Evolutionary conservation across 2,797 vertebrate genomes (phyloP).

Genomic region (Pseudochaenichthys georgianus): DNA sequence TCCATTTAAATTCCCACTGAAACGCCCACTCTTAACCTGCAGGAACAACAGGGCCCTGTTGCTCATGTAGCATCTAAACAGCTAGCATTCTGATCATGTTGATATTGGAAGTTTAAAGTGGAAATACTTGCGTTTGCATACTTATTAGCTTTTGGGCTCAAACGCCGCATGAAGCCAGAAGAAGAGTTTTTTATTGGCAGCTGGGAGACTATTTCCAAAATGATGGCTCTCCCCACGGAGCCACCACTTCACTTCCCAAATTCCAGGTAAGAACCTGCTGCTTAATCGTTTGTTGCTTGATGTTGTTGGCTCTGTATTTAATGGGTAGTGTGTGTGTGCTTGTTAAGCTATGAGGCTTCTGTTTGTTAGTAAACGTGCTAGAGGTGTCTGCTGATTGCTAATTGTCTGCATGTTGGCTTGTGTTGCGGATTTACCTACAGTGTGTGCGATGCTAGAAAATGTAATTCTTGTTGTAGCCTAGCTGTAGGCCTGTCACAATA

Average conservation of each 20-base stretch:
- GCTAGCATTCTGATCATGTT: not conserved
- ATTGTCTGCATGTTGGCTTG: not conserved
- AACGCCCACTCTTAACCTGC: not conserved
- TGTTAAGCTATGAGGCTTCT: not conserved
- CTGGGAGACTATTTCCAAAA: not conserved
- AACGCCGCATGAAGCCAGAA: not conserved
- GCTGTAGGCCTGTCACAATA: not conserved
- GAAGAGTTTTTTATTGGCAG: not conserved
- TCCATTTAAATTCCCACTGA: not conserved
- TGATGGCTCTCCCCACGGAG: not conserved
- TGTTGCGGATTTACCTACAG: not conserved
- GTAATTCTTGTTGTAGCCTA: not conserved
- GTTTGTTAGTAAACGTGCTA: not conserved
- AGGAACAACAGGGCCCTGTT: not conserved
- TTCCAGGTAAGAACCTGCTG: not conserved
- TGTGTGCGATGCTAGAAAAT: not conserved
- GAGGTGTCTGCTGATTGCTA: not conserved
- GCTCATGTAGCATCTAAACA: not conserved
- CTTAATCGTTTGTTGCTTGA: not conserved
- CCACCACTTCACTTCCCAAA: not conserved
- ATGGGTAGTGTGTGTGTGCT: not conserved
- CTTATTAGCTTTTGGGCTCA: not conserved
- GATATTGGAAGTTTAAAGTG: not conserved
- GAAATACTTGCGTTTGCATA: not conserved
- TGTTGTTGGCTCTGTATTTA: not conserved